These are phyloP conservation scores for Peromyscus polionotus DNA, from an alignment of 2,113 vertebrate species.

Conservation along the genomic window DNA sequence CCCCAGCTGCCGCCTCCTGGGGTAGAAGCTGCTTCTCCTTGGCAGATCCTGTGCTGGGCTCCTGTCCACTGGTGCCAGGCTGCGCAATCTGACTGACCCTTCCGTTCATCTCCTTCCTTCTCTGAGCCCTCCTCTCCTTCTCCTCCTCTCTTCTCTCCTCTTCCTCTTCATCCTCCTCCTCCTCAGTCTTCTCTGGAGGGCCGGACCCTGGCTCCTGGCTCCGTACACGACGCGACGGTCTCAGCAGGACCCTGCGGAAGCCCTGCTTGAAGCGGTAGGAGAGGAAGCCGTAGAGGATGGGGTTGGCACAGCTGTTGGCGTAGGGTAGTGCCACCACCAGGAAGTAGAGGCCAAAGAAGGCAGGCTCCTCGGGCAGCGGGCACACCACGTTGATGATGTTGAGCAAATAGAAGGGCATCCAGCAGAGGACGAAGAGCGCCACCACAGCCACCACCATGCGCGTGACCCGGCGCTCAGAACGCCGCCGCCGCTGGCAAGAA, in stretches of 20 bases:
- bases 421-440: constrained; percentile 95
- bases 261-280: constrained; percentile 98
- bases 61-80: constrained; percentile 87
- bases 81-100: constrained; percentile 89
- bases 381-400: constrained; percentile 96
- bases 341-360: constrained; percentile 94
- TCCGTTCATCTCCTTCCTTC: constrained; percentile 64
- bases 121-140: not conserved
- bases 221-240: constrained; percentile 91
- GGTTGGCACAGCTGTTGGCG: constrained; percentile 97
- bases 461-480: constrained; percentile 94
- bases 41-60: constrained; percentile 74
- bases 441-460: constrained; percentile 97
- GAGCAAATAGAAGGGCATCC: constrained; percentile 96
- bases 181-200: constrained; percentile 70
- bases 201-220: constrained; percentile 86
- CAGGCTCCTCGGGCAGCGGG: constrained; percentile 93
- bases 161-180: constrained; percentile 81
- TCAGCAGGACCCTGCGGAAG: constrained; percentile 93
- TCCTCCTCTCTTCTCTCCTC: constrained; percentile 63
- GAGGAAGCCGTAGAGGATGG: constrained; percentile 96
- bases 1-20: constrained; percentile 77
- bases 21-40: constrained; percentile 85
- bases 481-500: constrained; percentile 91
- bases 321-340: constrained; percentile 97